Evolutionary conservation across 2,797 vertebrate species (phyloP).

Genomic region (Takifugu ocellatus): DNA sequence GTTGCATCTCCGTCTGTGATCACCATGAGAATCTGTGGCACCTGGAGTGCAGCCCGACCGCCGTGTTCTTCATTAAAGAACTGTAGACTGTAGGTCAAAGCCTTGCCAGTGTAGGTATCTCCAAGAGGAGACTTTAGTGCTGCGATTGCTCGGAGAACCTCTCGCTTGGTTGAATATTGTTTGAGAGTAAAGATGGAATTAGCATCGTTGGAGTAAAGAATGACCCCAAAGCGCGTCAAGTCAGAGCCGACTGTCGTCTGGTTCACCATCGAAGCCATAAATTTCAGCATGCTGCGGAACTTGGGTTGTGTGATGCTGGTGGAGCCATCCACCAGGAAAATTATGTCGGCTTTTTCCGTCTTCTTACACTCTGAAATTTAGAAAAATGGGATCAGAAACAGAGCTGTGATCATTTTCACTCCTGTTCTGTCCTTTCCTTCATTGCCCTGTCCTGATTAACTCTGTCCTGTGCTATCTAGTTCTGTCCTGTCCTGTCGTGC

Average conservation of each 20-base stretch:
- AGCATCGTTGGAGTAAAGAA: constrained; percentile 59
- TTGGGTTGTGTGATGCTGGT: constrained; percentile 46
- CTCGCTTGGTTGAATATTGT: constrained; percentile 41
- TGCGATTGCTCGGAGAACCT: constrained; percentile 62
- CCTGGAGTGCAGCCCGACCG: constrained; percentile 46
- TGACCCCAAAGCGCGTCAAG: constrained; percentile 73
- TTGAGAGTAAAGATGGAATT: constrained; percentile 63
- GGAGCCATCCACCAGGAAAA: constrained; percentile 80
- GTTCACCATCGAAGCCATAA: constrained; percentile 77
- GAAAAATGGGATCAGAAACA: constrained; percentile 1
- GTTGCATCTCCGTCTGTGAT: constrained; percentile 79
- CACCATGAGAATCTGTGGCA: constrained; percentile 77
- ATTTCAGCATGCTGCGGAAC: constrained; percentile 73
- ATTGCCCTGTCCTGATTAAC: too few species aligned
- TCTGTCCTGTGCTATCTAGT: too few species aligned
- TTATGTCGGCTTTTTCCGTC: constrained; percentile 77
- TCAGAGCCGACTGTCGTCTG: constrained; percentile 67
- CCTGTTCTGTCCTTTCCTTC: too few species aligned
- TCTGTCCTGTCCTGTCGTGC: too few species aligned
- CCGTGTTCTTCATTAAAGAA: constrained; percentile 65
- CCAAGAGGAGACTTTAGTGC: constrained; percentile 32
- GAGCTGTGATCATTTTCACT: background rate
- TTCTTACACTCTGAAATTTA: constrained; percentile 70
- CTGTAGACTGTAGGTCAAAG: constrained; percentile 62
- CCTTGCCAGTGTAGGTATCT: constrained; percentile 70